Evolutionary conservation across 2,888 invertebrate species (phyloP), one percentile per base, ranked within the genome.

Genomic region (Sepioteuthis lessoniana): DNA sequence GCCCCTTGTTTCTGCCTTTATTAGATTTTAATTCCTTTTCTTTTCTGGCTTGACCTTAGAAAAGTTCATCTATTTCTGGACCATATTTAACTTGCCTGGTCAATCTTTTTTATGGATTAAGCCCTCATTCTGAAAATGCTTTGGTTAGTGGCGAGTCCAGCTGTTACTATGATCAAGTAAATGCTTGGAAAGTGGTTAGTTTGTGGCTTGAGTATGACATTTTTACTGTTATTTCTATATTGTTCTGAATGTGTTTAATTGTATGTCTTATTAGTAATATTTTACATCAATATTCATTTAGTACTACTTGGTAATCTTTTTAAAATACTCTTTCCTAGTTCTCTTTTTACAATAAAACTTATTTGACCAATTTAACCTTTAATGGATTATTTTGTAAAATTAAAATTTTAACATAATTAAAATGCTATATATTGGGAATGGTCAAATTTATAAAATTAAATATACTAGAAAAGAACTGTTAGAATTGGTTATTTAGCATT

Each of bases 171-270:
- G 76, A 76, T 76, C 76, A 31, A 76, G 31, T 76, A 76, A 10
- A n/a, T n/a, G 76, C 76, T 76, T 76, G 76, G n/a, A 76, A 76
- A 76, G n/a, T 76, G 76, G n/a, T 76, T 13, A 76, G n/a, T 76
- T 76, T n/a, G 16, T 76, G 76, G 76, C 76, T 76, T 76, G 76
- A 76, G 76, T n/a, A 76, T 35, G 13, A 76, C n/a, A n/a, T 76
- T n/a, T 76, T 76, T 76, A n/a, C n/a, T 76, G n/a, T 76, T 76
- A 76, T 76, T 76, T 76, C n/a, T 76, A 76, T 76, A 76, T 76
- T 76, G 55, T n/a, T 76, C 16, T 35, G 76, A 76, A 16, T 76
- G 16, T 76, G n/a, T 76, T 76, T n/a, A 76, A 10, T 76, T 76
- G 21, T 21, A 55, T 55, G 55, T 21, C 76, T 60, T 31, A 31